A percentile compares a stretch with the other conserved stretches of the same genome.
These are phyloP conservation scores for Nephrotoma flavescens DNA, from an alignment of 2,888 invertebrate genomes.

Conservation along the genomic window DNA sequence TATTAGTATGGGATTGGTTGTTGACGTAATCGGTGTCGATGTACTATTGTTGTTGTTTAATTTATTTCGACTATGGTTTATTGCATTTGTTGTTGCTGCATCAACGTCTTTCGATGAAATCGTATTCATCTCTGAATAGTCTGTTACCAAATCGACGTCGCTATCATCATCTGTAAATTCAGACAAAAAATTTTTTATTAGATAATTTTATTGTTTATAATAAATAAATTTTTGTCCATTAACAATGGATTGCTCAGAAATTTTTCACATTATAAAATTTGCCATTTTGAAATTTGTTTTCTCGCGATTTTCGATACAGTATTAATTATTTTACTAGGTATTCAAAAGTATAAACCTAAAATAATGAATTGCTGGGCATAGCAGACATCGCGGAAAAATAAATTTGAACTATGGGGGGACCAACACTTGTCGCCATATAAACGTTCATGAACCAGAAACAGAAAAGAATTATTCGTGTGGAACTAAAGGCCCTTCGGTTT, in stretches of 20 bases:
- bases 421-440: too few relatives aligned
- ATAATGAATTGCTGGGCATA: too few relatives aligned
- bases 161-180: conserved; percentile 23
- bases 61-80: neutral
- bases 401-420: too few relatives aligned
- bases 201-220: neutral
- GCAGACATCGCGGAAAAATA: too few relatives aligned
- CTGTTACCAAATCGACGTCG: conserved; percentile 31
- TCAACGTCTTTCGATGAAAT: conserved; percentile 6
- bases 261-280: neutral
- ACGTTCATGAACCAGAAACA: too few relatives aligned
- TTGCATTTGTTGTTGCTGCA: neutral
- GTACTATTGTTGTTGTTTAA: conserved; percentile 7
- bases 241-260: too few relatives aligned
- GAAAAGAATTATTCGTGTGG: too few relatives aligned
- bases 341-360: too few relatives aligned
- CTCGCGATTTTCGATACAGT: too few relatives aligned
- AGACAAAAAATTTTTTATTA: neutral
- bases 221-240: neutral
- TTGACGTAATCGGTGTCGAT: conserved; percentile 10
- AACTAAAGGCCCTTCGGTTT: too few relatives aligned
- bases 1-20: conserved; percentile 15
- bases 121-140: conserved; percentile 21
- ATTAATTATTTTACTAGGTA: too few relatives aligned
- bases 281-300: too few relatives aligned